Evolutionary conservation across 1,140 invertebrate genomes (phyloP).

Genomic region (Bombus huntii): DNA sequence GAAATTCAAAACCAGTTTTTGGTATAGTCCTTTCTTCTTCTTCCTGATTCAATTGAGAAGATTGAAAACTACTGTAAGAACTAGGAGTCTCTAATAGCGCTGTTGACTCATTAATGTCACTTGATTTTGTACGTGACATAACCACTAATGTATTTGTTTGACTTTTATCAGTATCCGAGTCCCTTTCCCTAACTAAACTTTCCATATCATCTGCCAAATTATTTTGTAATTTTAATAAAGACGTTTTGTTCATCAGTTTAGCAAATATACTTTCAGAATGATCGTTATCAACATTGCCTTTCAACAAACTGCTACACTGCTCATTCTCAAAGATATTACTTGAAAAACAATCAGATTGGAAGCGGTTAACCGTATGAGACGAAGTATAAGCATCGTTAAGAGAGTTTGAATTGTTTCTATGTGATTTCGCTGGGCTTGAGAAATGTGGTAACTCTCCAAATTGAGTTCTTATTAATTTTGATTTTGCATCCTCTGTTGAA

Average conservation of each 20-base stretch:
- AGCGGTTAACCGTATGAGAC: slow-evolving; percentile 72
- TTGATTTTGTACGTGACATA: slow-evolving; percentile 76
- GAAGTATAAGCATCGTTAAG: slow-evolving; percentile 73
- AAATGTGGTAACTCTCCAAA: slow-evolving; percentile 71
- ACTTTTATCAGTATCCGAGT: slow-evolving; percentile 66
- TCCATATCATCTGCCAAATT: slow-evolving; percentile 75
- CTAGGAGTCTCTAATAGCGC: slow-evolving; percentile 76
- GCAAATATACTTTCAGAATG: slow-evolving; percentile 76
- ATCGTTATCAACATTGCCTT: slow-evolving; percentile 62
- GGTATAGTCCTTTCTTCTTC: slow-evolving; percentile 82
- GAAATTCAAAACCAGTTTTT: slow-evolving; percentile 89
- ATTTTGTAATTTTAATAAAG: slow-evolving; percentile 77
- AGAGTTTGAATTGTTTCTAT: slow-evolving; percentile 69
- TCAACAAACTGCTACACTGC: slow-evolving; percentile 68
- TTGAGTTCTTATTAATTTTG: slow-evolving; percentile 64
- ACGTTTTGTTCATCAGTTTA: slow-evolving; percentile 78
- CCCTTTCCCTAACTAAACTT: slow-evolving; percentile 73
- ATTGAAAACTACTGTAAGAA: slow-evolving; percentile 78
- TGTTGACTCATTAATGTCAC: slow-evolving; percentile 76
- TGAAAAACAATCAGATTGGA: slow-evolving; percentile 75
- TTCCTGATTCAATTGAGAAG: slow-evolving; percentile 75
- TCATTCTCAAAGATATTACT: slow-evolving; percentile 71
- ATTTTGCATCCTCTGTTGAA: slow-evolving; percentile 61
- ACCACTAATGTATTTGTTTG: slow-evolving; percentile 71
- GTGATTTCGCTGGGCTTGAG: slow-evolving; percentile 71